Evolutionary conservation across 2,797 vertebrate species (phyloP).

Genomic region (Hypotaenidia okinawae): DNA sequence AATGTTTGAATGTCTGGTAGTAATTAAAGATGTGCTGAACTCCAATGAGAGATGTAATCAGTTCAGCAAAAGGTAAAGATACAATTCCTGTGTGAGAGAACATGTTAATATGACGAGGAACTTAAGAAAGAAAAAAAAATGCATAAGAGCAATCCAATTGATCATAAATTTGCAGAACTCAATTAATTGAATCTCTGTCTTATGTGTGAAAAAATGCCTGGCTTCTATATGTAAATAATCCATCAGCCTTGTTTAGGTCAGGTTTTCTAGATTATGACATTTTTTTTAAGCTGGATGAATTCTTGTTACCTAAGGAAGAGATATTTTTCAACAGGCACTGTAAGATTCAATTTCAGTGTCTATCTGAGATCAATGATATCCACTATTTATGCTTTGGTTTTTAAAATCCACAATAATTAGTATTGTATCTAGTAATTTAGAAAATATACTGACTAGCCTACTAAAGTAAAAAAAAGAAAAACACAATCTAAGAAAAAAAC

Average conservation of each 20-base stretch:
- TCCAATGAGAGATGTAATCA: not conserved
- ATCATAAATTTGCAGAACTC: not conserved
- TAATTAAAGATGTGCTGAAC: constrained; percentile 37
- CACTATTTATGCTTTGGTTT: not conserved
- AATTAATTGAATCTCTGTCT: not conserved
- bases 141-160: not conserved
- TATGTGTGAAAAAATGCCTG: not conserved
- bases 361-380: not conserved
- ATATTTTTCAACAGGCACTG: not conserved
- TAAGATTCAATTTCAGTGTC: not conserved
- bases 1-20: constrained; percentile 27
- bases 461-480: not conserved
- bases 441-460: not conserved
- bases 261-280: not conserved
- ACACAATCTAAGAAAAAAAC: too few relatives aligned
- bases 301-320: not conserved
- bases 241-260: not conserved
- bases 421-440: not conserved
- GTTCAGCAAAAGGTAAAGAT: not conserved
- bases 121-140: not conserved
- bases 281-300: not conserved
- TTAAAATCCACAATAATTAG: not conserved
- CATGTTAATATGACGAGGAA: not conserved
- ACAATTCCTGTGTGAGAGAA: not conserved
- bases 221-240: not conserved